phyloP scores from a whole-genome alignment of 2,797 vertebrate genomes.

The Dipus sagitta region DNA sequence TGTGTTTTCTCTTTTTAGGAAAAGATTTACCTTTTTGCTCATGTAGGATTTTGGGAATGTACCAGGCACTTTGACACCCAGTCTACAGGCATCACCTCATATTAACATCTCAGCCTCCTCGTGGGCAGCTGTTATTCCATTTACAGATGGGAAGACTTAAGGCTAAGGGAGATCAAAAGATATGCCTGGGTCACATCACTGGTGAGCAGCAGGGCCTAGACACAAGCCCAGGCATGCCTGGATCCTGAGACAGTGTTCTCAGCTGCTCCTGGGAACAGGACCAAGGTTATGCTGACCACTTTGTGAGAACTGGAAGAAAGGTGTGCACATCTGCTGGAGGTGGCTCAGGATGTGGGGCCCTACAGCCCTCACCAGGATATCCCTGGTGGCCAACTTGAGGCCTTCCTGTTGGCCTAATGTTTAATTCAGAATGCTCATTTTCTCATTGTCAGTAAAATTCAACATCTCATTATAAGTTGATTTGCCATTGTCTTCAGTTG shows the following conservation, averaged over 20 bases:
- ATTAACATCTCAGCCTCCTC: neutral
- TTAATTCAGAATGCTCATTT: constrained; percentile 40
- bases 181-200: neutral
- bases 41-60: neutral
- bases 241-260: neutral
- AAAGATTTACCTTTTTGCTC: constrained; percentile 28
- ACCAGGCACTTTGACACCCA: neutral
- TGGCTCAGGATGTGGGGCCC: neutral
- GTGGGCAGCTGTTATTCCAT: neutral
- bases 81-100: neutral
- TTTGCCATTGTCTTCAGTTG: neutral
- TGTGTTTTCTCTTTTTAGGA: constrained; percentile 27
- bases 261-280: constrained; percentile 9
- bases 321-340: neutral
- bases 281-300: neutral
- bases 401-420: neutral
- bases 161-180: neutral
- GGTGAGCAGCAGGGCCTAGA: constrained; percentile 3
- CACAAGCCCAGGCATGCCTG: neutral
- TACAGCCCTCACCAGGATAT: neutral
- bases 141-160: constrained; percentile 48
- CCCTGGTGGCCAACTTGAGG: neutral
- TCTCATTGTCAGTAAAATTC: neutral
- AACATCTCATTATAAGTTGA: neutral
- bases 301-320: constrained; percentile 8